These are phyloP conservation scores for Amblyopsis hoosieri DNA, from an alignment of 2,797 vertebrate species.

Conservation along the genomic window DNA sequence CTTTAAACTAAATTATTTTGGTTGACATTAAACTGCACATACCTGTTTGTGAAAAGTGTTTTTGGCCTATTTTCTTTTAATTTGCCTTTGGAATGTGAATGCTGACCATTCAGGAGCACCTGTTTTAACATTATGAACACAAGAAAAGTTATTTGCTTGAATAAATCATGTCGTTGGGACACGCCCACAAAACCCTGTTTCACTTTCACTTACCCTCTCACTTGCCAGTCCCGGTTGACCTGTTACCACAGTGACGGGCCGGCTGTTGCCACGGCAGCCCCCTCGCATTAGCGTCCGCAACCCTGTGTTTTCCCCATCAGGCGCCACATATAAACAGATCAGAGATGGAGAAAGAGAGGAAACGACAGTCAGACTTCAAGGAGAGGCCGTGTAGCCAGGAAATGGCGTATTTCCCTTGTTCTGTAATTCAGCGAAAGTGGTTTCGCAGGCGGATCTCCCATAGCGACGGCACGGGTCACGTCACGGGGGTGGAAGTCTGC, in stretches of 20 bases:
- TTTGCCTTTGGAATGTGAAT: too few species aligned
- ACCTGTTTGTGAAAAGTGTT: too few species aligned
- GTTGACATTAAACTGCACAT: too few species aligned
- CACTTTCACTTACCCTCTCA: constrained; percentile 1
- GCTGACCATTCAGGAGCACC: too few species aligned
- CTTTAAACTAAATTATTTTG: too few species aligned
- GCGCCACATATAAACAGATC: constrained; percentile 28
- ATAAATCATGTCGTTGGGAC: too few species aligned
- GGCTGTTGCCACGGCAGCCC: constrained; percentile 13
- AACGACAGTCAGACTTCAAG: constrained; percentile 27
- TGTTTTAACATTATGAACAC: too few species aligned
- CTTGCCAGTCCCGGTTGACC: constrained; percentile 22
- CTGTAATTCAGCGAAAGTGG: constrained; percentile 47
- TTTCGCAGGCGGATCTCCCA: constrained; percentile 48
- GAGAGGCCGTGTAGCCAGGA: constrained; percentile 35
- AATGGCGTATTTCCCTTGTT: constrained; percentile 42
- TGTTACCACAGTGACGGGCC: constrained; percentile 23
- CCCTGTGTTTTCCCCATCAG: constrained; percentile 61
- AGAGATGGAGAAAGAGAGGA: background rate
- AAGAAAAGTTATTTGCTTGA: too few species aligned
- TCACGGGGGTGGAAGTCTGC: constrained; percentile 19
- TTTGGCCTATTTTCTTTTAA: too few species aligned
- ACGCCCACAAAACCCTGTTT: constrained; percentile 1
- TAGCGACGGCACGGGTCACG: constrained; percentile 15
- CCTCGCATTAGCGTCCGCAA: constrained; percentile 18